A percentile compares a stretch with the other conserved stretches of the same genome.
phyloP scores from a whole-genome alignment of 1,140 invertebrate species.

The Lineus longissimus region DNA sequence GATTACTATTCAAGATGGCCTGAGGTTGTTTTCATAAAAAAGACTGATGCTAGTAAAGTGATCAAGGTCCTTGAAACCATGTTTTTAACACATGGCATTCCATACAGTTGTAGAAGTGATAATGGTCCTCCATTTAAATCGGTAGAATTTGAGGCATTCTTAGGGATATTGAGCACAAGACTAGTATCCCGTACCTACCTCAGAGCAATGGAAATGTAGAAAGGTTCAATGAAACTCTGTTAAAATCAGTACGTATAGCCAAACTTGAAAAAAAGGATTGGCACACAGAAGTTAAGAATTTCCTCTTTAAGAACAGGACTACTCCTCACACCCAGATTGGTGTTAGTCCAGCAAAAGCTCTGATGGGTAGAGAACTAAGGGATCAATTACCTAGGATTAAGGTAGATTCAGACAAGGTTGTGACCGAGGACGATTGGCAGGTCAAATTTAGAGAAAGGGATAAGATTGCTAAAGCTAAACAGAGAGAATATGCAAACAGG shows the following conservation, averaged over 20 bases:
- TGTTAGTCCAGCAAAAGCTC: constrained; percentile 1
- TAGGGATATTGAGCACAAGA: constrained; percentile 15
- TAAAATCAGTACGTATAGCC: constrained; percentile 27
- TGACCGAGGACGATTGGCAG: neutral
- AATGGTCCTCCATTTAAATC: constrained; percentile 1
- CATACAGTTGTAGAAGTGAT: neutral
- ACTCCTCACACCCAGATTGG: constrained; percentile 26
- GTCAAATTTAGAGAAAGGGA: constrained; percentile 15
- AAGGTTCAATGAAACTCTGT: constrained; percentile 25
- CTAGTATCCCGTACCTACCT: constrained; percentile 21
- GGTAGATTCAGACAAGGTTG: neutral
- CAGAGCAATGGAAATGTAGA: constrained; percentile 31
- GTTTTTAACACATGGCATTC: constrained; percentile 11
- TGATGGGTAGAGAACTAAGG: constrained; percentile 13
- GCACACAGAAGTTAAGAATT: constrained; percentile 20
- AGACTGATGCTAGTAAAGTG: constrained; percentile 1
- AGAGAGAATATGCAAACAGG: constrained; percentile 15
- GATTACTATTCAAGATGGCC: neutral
- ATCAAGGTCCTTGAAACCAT: neutral
- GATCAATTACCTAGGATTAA: constrained; percentile 11
- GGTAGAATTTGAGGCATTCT: constrained; percentile 14
- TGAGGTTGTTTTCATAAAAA: too few species aligned
- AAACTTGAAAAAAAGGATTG: constrained; percentile 20
- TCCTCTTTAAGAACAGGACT: constrained; percentile 22
- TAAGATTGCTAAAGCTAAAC: constrained; percentile 16